Conservation (phyloP, 2,113 vertebrate genomes). For the Sclerurus mexicanus region DNA sequence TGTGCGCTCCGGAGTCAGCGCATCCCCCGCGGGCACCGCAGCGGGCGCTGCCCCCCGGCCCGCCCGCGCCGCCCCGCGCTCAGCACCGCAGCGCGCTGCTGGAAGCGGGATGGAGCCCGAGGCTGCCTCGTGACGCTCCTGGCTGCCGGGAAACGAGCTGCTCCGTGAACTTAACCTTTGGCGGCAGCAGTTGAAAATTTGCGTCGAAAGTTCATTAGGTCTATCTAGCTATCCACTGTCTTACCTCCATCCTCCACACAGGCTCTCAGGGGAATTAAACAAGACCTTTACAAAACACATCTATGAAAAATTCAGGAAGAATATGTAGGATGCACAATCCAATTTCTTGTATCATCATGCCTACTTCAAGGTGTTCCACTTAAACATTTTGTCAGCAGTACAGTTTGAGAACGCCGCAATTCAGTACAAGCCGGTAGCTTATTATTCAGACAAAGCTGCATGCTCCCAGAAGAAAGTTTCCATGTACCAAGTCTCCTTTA, state of each 20-base stretch:
- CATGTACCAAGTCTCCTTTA: not conserved
- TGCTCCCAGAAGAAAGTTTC: not conserved
- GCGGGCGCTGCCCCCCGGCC: not conserved
- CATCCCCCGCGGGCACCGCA: not conserved
- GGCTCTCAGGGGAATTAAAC: not conserved
- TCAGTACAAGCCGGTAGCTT: not conserved
- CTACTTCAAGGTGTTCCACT: not conserved
- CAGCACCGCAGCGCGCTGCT: not conserved
- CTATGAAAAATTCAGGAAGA: not conserved
- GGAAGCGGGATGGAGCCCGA: not conserved
- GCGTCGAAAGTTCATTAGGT: not conserved
- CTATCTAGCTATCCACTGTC: not conserved
- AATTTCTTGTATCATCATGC: not conserved
- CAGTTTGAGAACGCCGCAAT: not conserved
- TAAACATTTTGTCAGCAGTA: not conserved
- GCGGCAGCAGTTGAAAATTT: not conserved
- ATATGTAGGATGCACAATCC: not conserved
- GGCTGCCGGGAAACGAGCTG: not conserved
- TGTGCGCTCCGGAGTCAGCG: not conserved
- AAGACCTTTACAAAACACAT: not conserved
- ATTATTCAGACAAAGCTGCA: not conserved
- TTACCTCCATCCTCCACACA: fast-evolving
- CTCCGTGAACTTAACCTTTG: not conserved
- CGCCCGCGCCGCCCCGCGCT: fast-evolving
- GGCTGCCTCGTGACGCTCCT: not conserved